A percentile compares a stretch with the other conserved stretches of the same genome.
Conservation (phyloP, 2,888 invertebrate species). For the Amiota minor region DNA sequence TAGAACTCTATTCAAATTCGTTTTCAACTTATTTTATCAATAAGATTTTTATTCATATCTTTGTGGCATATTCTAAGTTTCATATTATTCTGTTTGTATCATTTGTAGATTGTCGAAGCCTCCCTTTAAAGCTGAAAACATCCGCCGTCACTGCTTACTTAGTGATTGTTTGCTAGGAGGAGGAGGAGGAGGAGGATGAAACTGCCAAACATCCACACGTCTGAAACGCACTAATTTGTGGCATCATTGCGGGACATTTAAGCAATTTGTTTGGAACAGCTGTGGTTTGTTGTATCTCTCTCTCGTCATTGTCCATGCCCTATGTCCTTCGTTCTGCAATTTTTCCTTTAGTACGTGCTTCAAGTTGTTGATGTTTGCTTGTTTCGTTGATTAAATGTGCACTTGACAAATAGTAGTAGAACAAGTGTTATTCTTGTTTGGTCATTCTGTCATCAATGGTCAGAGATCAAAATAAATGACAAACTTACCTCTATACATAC, state of each 20-base stretch:
- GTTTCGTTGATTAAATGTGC: conserved; percentile 30
- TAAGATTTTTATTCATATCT: too few species aligned
- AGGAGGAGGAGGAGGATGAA: too few species aligned
- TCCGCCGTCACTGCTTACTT: too few species aligned
- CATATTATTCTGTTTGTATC: too few species aligned
- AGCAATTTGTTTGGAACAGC: conserved; percentile 64
- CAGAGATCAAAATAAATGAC: background rate
- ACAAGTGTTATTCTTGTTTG: background rate
- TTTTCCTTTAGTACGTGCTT: conserved; percentile 35
- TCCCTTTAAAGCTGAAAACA: too few species aligned
- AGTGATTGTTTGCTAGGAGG: too few species aligned
- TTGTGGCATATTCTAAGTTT: too few species aligned
- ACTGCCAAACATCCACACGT: conserved; percentile 43
- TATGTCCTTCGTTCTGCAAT: conserved; percentile 35
- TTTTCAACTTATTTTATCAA: too few species aligned
- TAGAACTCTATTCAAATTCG: too few species aligned
- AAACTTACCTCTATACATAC: too few species aligned
- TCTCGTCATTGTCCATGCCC: conserved; percentile 2
- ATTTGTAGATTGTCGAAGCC: too few species aligned
- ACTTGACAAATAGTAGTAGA: conserved; percentile 37
- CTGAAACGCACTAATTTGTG: conserved; percentile 67
- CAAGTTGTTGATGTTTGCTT: conserved; percentile 40
- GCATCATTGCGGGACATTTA: conserved; percentile 67
- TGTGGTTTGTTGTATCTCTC: conserved; percentile 46
- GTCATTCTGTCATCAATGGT: conserved; percentile 1